Base-by-base conservation (phyloP, 2,113 vertebrate genomes). In the Nerophis lumbriciformis region DNA sequence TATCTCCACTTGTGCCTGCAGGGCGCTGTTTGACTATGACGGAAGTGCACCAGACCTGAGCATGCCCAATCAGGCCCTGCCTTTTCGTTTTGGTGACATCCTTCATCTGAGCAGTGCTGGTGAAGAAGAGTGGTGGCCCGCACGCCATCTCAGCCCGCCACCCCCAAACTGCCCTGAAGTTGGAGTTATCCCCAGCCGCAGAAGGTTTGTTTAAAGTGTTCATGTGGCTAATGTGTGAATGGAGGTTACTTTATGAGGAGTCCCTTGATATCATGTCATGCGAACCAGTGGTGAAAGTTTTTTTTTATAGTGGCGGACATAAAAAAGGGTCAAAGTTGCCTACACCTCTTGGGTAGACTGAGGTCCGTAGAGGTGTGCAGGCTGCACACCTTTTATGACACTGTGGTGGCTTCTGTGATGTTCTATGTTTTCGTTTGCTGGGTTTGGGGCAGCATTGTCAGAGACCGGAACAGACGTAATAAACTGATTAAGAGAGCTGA, bases 71-170 rank as follows among this genome's bases (percentile, higher is more conserved):
- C 95, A 96, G 90, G 92, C 92, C 45, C 91, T 99, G 73, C 92
- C 93, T 50, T 98, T 99, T 74, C 90, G 88, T 63, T 98, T 95
- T 0, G 97, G 97, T 65, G 97, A 99, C 54, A 94, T 99, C 81
- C 94, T 99, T 53, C 97, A 98, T 0, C 94, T 99, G 52, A 94
- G 96, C 90, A 94, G 95, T 0, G 93, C 94, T 6, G 94, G 93
- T 0, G 97, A 99, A 0, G 96, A 98, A 39, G 97, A 99, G 65
- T 99, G 97, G 97, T 99, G 97, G 97, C 94, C 97, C 50, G 97
- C 95, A 0, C 92, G 94, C 19, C 92, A 94, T 82, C 91, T 85
- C 89, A 98, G 64, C 69, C 87, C 85, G 42, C 83, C 87, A 1
- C 83, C 85, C 52, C 82, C 83, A 8, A 85, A 83, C 78, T 85